Conservation (phyloP, 2,113 vertebrate species). For the Syrrhaptes paradoxus region DNA sequence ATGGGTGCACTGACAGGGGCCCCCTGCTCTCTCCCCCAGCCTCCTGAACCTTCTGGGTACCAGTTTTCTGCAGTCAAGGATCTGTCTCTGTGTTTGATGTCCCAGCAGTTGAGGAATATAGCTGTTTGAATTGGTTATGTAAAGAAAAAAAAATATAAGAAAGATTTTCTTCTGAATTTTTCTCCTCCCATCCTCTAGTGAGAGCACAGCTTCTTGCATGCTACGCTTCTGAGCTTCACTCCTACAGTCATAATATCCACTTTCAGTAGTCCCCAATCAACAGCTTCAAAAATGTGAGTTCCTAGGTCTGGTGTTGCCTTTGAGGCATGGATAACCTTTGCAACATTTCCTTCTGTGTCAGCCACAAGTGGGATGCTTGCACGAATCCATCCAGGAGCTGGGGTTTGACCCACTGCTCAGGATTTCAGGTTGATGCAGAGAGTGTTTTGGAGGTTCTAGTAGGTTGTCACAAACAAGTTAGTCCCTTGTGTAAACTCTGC, state of each 20-base stretch:
- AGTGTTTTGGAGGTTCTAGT: not conserved
- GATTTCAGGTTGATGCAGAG: not conserved
- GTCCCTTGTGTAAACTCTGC: not conserved
- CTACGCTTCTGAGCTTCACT: not conserved
- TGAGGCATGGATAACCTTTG: constrained; percentile 35
- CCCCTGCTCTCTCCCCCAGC: not conserved
- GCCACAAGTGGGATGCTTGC: not conserved
- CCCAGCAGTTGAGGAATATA: not conserved
- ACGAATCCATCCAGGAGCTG: not conserved
- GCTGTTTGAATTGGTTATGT: not conserved
- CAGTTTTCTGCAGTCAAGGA: not conserved
- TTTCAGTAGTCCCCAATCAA: not conserved
- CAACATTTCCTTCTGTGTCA: not conserved
- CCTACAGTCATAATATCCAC: not conserved
- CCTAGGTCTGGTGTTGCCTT: not conserved
- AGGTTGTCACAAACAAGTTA: not conserved
- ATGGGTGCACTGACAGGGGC: constrained; percentile 8
- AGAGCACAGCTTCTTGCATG: not conserved
- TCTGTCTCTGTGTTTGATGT: not conserved
- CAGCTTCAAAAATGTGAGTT: not conserved
- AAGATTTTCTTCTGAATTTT: not conserved
- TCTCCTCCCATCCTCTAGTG: not conserved
- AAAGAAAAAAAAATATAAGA: not conserved
- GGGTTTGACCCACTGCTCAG: not conserved
- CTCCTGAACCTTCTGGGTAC: not conserved